Evolutionary conservation across 2,888 invertebrate species (phyloP), one percentile per base, ranked within the genome.

Genomic region (Ptychoptera albimana): DNA sequence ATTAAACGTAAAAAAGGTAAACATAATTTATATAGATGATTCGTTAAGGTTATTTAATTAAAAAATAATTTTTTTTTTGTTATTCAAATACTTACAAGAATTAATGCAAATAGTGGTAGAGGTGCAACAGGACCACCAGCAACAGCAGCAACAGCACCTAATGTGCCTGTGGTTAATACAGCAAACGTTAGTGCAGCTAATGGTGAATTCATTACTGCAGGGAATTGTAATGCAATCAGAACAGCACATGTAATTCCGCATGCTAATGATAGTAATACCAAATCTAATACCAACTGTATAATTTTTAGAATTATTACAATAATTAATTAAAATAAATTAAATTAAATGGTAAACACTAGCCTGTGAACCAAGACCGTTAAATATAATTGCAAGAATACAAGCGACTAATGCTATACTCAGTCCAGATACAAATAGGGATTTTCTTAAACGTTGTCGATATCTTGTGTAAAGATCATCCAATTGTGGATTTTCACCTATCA

Each of bases 31-130:
- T n/a, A n/a, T n/a, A n/a, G n/a, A n/a, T n/a, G n/a, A n/a, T n/a
- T n/a, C n/a, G n/a, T n/a, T n/a, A n/a, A n/a, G n/a, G n/a, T n/a
- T n/a, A n/a, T n/a, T n/a, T n/a, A n/a, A n/a, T n/a, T n/a, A n/a
- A n/a, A n/a, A n/a, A n/a, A n/a, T n/a, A n/a, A n/a, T n/a, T n/a
- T n/a, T n/a, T n/a, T n/a, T n/a, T n/a, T n/a, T n/a, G n/a, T n/a
- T n/a, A n/a, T 5, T 23, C 23, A 23, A 23, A 14, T 40, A 59
- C 69, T 68, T 56, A 75, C 75, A 64, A 87, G 65, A 52, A 87
- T 75, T 2, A 85, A 69, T 30, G 82, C 79, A 57, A 86, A 88
- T 35, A 87, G 70, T 1, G 85, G 81, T 52, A 66, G 50, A 15
- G 65, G 63, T 14, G 66, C 66, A 50, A 66, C 51, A 46, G 57